Percentiles rank a stretch among this genome's conserved stretches.
phyloP scores from a whole-genome alignment of 2,797 vertebrate species.

The Gymnocypris eckloni region DNA sequence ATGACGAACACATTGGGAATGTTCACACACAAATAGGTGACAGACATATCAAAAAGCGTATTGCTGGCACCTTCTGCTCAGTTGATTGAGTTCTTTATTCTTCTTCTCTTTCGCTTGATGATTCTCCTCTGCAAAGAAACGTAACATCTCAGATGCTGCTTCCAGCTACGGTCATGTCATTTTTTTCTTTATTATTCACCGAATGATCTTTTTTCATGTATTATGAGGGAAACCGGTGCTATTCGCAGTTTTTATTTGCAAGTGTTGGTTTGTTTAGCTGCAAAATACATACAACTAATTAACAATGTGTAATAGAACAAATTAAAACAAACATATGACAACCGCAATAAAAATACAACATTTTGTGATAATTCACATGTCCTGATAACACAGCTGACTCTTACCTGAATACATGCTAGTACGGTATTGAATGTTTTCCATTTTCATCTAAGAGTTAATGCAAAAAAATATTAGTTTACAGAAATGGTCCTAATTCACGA shows the following conservation, averaged over 20 bases:
- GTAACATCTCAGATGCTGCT: not conserved
- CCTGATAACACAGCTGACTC: not conserved
- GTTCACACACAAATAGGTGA: conserved; percentile 42
- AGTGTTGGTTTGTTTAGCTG: conserved; percentile 3
- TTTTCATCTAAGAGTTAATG: not conserved
- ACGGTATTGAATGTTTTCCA: not conserved
- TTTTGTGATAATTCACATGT: not conserved
- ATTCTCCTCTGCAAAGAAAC: conserved; percentile 14
- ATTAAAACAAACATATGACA: not conserved
- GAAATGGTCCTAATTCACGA: not conserved
- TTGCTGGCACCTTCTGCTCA: conserved; percentile 31
- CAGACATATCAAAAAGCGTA: conserved; percentile 32
- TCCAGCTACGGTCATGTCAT: not conserved
- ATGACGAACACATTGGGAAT: conserved; percentile 26
- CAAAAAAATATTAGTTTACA: not conserved
- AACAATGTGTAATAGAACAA: not conserved
- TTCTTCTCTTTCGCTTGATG: conserved; percentile 21
- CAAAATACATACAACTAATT: not conserved
- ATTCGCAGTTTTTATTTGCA: not conserved
- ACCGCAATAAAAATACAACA: not conserved
- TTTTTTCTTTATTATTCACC: not conserved
- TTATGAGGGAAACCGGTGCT: not conserved
- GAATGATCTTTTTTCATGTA: not conserved
- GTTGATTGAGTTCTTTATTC: conserved; percentile 37
- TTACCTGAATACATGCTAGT: not conserved